phyloP scores from a whole-genome alignment of 2,797 vertebrate genomes.

The Aplochiton taeniatus region DNA sequence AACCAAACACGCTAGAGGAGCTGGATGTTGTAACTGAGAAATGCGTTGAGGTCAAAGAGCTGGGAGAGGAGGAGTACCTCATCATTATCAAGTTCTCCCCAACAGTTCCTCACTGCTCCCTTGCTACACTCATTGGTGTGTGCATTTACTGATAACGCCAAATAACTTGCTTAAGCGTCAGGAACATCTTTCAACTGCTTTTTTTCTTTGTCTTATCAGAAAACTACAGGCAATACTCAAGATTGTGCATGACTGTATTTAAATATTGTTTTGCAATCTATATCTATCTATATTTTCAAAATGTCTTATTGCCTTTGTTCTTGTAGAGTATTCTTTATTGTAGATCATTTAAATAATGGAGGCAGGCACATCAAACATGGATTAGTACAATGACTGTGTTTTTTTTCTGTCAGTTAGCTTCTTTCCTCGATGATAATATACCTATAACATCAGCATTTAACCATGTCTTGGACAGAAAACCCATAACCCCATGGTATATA shows the following conservation, averaged over 20 bases:
- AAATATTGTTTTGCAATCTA: too few relatives aligned
- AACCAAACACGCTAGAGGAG: slow-evolving; percentile 94
- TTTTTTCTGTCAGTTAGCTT: too few relatives aligned
- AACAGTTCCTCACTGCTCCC: slow-evolving; percentile 94
- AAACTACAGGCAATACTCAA: too few relatives aligned
- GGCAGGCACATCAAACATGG: background rate
- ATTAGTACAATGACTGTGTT: slow-evolving; percentile 18
- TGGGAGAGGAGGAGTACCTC: slow-evolving; percentile 86
- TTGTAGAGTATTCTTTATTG: background rate
- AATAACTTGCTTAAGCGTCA: slow-evolving; percentile 2
- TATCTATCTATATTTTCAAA: too few relatives aligned
- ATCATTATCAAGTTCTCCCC: slow-evolving; percentile 94
- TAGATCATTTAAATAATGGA: background rate
- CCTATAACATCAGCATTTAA: too few relatives aligned
- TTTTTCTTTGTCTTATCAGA: too few relatives aligned
- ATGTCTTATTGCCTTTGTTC: too few relatives aligned
- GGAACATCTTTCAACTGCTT: too few relatives aligned
- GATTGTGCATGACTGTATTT: too few relatives aligned
- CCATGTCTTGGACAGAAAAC: too few relatives aligned
- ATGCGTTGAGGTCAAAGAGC: slow-evolving; percentile 88
- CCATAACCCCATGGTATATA: too few relatives aligned
- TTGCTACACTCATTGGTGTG: slow-evolving; percentile 96
- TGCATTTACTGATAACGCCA: slow-evolving; percentile 20
- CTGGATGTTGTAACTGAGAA: slow-evolving; percentile 93
- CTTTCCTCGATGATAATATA: too few relatives aligned